Evolutionary conservation across 2,797 vertebrate species (phyloP).

Genomic region (Acanthis flammea): DNA sequence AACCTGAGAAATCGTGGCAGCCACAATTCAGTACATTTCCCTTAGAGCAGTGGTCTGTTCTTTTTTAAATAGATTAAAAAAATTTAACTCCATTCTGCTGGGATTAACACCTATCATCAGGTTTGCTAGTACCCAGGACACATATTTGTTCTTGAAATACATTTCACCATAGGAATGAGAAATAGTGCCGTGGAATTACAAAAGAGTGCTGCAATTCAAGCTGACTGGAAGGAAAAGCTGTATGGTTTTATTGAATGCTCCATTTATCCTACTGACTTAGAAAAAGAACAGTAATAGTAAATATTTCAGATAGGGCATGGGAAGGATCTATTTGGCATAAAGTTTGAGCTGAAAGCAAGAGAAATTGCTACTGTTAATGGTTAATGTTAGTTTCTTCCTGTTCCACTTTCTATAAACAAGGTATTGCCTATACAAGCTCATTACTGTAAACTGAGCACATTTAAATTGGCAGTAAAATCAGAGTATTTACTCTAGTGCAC

Average conservation of each 20-base stretch:
- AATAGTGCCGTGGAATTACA: neutral
- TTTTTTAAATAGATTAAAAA: neutral
- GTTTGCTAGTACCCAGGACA: neutral
- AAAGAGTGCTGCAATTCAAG: neutral
- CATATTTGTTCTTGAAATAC: neutral
- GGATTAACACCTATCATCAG: neutral
- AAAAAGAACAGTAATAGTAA: conserved; percentile 13
- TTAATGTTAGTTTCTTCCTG: conserved; percentile 81
- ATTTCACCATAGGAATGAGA: neutral
- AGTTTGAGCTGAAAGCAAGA: conserved; percentile 56
- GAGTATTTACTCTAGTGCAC: conserved; percentile 87
- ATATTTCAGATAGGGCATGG: conserved; percentile 11
- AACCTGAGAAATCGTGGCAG: neutral
- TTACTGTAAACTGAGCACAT: conserved; percentile 90
- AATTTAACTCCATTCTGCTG: neutral
- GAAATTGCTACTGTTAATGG: conserved; percentile 79
- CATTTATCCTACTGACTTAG: neutral
- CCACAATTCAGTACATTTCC: neutral
- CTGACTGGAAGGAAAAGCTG: neutral
- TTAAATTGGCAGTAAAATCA: conserved; percentile 95
- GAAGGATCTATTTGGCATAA: conserved; percentile 61
- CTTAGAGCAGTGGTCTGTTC: neutral
- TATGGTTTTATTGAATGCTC: neutral
- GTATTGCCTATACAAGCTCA: conserved; percentile 87
- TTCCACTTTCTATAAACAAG: conserved; percentile 81